A percentile compares a stretch with the other conserved stretches of the same genome.
phyloP scores from a whole-genome alignment of 2,797 vertebrate genomes.

The Cryptoblepharus egeriae region DNA sequence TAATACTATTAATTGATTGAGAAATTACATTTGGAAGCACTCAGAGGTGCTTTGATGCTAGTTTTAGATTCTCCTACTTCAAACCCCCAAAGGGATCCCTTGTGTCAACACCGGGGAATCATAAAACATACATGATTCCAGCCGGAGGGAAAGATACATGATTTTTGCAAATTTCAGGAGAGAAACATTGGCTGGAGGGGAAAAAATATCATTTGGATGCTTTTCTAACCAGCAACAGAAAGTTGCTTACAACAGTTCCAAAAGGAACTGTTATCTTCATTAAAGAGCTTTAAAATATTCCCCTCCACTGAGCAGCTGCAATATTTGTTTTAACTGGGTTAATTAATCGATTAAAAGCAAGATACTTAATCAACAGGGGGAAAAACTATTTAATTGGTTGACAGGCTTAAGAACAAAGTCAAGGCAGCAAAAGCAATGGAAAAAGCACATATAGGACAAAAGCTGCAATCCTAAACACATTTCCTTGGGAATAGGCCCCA shows the following conservation, averaged over 20 bases:
- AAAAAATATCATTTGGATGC: background rate
- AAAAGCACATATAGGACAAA: background rate
- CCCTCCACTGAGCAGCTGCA: background rate
- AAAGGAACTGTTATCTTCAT: slow-evolving; percentile 14
- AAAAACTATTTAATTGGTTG: background rate
- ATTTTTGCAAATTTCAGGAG: background rate
- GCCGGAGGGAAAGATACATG: background rate
- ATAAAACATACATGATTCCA: background rate
- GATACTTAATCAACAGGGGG: background rate
- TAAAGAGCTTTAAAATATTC: background rate
- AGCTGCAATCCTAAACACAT: too few relatives aligned
- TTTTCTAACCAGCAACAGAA: background rate
- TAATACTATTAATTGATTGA: too few relatives aligned
- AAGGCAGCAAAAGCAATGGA: background rate
- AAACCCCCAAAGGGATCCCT: too few relatives aligned
- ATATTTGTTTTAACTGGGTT: slow-evolving; percentile 16
- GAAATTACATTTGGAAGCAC: too few relatives aligned
- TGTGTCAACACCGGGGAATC: background rate
- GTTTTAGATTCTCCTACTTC: too few relatives aligned
- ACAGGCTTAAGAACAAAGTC: background rate
- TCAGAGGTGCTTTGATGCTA: background rate
- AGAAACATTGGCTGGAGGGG: background rate
- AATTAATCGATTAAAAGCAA: slow-evolving; percentile 25
- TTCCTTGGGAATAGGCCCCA: too few relatives aligned
- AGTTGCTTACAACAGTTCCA: background rate